phyloP scores from a whole-genome alignment of 2,113 vertebrate genomes.

The Fregata magnificens region DNA sequence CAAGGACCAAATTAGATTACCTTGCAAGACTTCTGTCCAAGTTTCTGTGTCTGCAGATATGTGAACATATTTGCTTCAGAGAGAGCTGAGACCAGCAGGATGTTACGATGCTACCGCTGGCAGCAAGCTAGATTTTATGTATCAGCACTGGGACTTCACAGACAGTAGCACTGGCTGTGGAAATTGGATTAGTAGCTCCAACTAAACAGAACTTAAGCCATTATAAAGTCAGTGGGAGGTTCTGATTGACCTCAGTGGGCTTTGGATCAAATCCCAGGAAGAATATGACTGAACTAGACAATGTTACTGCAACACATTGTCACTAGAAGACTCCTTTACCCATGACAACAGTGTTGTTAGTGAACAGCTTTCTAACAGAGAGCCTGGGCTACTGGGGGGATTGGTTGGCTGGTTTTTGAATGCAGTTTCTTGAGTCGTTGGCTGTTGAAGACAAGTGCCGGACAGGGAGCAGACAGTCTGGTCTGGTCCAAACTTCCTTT shows the following conservation, averaged over 20 bases:
- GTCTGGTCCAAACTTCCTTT: not conserved
- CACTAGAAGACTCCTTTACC: not conserved
- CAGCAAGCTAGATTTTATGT: not conserved
- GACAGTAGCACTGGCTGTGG: not conserved
- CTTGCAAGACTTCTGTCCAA: not conserved
- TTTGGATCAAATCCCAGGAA: conserved; percentile 6
- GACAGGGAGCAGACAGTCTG: not conserved
- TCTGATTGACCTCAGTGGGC: not conserved
- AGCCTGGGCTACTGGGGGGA: not conserved
- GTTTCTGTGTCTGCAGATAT: not conserved
- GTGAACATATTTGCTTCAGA: not conserved
- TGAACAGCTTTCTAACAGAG: not conserved
- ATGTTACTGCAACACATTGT: not conserved
- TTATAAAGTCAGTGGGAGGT: conserved; percentile 15
- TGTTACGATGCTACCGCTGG: rapidly evolving
- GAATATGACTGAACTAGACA: not conserved
- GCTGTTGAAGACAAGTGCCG: not conserved
- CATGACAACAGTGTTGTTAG: not conserved
- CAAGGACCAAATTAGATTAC: not conserved
- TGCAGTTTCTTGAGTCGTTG: not conserved
- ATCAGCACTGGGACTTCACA: not conserved
- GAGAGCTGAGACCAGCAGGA: not conserved
- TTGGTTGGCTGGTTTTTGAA: not conserved
- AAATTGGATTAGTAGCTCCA: conserved; percentile 11
- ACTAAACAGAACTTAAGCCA: not conserved